Evolutionary conservation across 2,113 vertebrate genomes (phyloP), one percentile per base, ranked within the genome.

Genomic region (Laterallus jamaicensis): DNA sequence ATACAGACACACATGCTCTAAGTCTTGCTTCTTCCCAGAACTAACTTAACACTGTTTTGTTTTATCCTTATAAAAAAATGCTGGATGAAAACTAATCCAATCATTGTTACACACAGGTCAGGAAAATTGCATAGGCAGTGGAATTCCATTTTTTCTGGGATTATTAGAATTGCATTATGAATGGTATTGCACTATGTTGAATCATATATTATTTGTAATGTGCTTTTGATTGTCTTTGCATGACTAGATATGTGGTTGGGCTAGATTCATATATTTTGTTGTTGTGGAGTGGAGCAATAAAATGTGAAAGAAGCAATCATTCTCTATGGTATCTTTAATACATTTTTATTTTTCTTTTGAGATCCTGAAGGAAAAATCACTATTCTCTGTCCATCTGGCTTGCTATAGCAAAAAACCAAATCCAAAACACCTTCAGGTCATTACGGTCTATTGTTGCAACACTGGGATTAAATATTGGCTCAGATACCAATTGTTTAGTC

Each of bases 161-260:
- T 93, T 82, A 93, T 89, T 92, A 82, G 88, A 82, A 82, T 82
- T 87, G n/a, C 63, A 59, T 87, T 95, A 86, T 69, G 92, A 90
- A 92, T 86, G 0, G 40, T 87, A 85, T 35, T 87, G 39, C 44
- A 39, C 44, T 85, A 7, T 85, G 80, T 90, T 82, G 67, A 87
- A 69, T 93, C 44, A 73, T 82, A 62, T 66, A 85, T 89, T 93
- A 77, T 82, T 79, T 89, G 70, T 87, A 95, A 94, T 91, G 67
- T 92, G 81, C 14, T 96, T 96, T 96, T 92, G 70, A 91, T 92
- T 96, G 63, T 59, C 68, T 96, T 84, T 67, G 63, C 94, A 55
- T 84, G 80, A 76, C 74, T 87, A 85, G 88, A 47, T 93, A 94
- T 47, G 78, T 76, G 78, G 55, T 52, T 89, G 55, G 31, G 26